phyloP scores from a whole-genome alignment of 2,797 vertebrate genomes.

The Siniperca obscura region DNA sequence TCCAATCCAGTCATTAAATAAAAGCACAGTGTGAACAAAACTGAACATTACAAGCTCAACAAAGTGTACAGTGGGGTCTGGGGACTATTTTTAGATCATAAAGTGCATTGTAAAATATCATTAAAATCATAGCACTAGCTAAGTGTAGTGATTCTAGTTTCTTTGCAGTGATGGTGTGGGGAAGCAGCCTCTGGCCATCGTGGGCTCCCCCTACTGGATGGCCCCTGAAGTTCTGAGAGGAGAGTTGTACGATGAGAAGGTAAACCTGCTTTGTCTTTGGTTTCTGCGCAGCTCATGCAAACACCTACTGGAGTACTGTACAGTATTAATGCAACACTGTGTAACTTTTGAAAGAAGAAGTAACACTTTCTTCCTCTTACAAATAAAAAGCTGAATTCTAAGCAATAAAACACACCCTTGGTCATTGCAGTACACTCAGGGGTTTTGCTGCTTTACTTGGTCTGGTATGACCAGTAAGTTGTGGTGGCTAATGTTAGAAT shows the following conservation, averaged over 20 bases:
- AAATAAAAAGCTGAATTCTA: too few relatives aligned
- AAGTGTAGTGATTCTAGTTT: not conserved
- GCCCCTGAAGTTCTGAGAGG: conserved; percentile 93
- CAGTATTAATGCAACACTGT: not conserved
- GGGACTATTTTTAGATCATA: not conserved
- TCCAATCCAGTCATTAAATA: not conserved
- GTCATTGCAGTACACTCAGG: too few relatives aligned
- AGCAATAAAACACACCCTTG: too few relatives aligned
- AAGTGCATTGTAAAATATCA: not conserved
- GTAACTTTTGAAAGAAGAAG: not conserved
- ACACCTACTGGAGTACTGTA: not conserved
- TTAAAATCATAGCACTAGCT: not conserved
- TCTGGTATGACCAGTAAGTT: too few relatives aligned
- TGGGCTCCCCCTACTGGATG: conserved; percentile 97
- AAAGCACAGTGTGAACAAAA: not conserved
- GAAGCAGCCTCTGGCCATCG: conserved; percentile 90
- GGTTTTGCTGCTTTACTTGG: too few relatives aligned
- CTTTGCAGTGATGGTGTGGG: conserved; percentile 84
- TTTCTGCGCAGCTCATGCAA: conserved; percentile 77
- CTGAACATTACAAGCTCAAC: not conserved
- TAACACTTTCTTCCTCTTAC: not conserved
- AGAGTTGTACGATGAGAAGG: conserved; percentile 94
- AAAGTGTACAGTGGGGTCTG: not conserved
- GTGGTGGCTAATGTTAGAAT: too few relatives aligned
- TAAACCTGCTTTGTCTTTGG: conserved; percentile 53